These are phyloP conservation scores for Onychomys leucogaster DNA, from an alignment of 2,797 vertebrate species.

Conservation along the genomic window DNA sequence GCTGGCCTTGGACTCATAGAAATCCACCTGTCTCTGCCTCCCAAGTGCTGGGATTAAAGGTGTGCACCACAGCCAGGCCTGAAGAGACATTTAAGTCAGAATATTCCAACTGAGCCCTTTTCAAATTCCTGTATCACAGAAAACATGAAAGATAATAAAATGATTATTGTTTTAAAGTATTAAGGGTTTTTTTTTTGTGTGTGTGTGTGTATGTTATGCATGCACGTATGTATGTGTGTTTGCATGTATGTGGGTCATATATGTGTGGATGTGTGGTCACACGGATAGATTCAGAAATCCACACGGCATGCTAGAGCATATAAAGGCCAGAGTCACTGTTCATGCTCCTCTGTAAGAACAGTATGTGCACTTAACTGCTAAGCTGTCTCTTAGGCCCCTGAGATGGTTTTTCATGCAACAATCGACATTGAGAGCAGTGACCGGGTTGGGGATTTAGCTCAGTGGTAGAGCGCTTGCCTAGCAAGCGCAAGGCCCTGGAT, in stretches of 20 bases:
- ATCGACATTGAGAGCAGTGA: background rate
- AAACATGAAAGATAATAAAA: conserved; percentile 49
- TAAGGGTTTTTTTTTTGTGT: too few relatives aligned
- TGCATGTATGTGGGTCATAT: background rate
- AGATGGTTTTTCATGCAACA: background rate
- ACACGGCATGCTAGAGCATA: too few relatives aligned
- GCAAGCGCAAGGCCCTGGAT: too few relatives aligned
- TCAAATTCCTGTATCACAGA: conserved; percentile 11
- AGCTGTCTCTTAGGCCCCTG: background rate
- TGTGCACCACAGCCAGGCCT: too few relatives aligned
- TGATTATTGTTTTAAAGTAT: conserved; percentile 12
- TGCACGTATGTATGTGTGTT: background rate
- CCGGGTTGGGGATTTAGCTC: too few relatives aligned
- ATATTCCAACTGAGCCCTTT: background rate
- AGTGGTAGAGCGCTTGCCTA: too few relatives aligned
- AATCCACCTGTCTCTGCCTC: too few relatives aligned
- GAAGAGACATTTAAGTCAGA: background rate
- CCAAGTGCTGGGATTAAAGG: too few relatives aligned
- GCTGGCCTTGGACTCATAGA: too few relatives aligned
- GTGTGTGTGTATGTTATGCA: too few relatives aligned
- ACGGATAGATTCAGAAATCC: background rate
- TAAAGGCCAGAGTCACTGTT: too few relatives aligned
- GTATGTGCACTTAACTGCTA: background rate
- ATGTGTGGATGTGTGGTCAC: background rate
- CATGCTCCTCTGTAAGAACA: background rate